Evolutionary conservation across 1,140 invertebrate species (phyloP).

Genomic region (Gryon sp.): DNA sequence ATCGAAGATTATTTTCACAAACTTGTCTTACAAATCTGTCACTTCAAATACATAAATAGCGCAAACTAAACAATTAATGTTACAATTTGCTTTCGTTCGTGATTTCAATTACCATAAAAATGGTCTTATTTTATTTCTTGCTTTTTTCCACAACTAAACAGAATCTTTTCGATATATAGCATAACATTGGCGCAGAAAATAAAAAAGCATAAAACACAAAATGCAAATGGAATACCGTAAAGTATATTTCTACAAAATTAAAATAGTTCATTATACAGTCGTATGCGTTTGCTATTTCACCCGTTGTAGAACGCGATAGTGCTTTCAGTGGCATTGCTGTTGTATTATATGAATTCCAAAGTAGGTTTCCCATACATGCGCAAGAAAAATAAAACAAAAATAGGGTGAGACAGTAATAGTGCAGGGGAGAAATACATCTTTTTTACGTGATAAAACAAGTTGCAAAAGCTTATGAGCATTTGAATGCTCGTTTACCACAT

Average conservation of each 20-base stretch:
- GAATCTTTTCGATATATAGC: background rate
- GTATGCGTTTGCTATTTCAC: conserved; percentile 15
- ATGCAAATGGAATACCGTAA: conserved; percentile 31
- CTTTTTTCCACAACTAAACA: background rate
- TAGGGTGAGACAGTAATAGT: too few relatives aligned
- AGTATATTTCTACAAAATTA: conserved; percentile 25
- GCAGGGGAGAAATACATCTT: conserved; percentile 8
- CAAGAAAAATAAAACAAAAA: conserved; percentile 37
- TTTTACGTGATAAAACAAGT: conserved; percentile 42
- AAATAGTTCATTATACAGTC: conserved; percentile 40
- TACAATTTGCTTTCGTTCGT: conserved; percentile 9
- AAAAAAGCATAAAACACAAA: conserved; percentile 15
- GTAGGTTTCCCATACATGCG: conserved; percentile 30
- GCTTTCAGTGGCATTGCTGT: background rate
- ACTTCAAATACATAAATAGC: too few relatives aligned
- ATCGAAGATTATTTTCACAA: too few relatives aligned
- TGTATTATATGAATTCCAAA: conserved; percentile 53
- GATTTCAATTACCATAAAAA: conserved; percentile 17
- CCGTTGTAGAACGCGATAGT: background rate
- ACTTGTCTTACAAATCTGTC: too few relatives aligned
- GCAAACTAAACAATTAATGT: too few relatives aligned
- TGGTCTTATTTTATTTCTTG: background rate
- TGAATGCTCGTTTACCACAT: conserved; percentile 51
- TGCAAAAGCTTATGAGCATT: conserved; percentile 43
- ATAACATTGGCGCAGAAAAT: conserved; percentile 8